Base-by-base conservation (phyloP, 2,797 vertebrate genomes). In the Pempheris klunzingeri region DNA sequence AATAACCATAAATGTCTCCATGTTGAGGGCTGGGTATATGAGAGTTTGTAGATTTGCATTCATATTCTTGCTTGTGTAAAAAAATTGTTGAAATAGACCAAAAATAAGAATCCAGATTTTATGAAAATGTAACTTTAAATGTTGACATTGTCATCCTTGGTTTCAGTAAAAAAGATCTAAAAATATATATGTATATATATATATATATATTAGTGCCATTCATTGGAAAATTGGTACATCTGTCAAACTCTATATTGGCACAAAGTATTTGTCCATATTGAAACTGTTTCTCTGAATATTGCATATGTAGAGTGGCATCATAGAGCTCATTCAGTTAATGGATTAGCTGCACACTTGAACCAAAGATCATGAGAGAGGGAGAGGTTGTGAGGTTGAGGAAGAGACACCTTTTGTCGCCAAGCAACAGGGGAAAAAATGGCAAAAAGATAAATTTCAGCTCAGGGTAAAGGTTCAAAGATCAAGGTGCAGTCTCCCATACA, bases 401-500 rank as follows among this genome's bases (percentile, higher is more conserved):
- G 52, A 78, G 66, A 86, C 65, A 81, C 77, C 69, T 87, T 87
- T 83, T 84, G 87, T 87, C 80, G 78, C 81, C 71, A 63, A 84
- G 87, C 88, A 88, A 85, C 80, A 81, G 44, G 17, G 20, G 50
- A 9, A 59, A 85, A 92, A 85, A 86, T 41, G 66, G 81, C 59
- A 84, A 90, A 94, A 94, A 95, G 93, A 91, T 92, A 94, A 92
- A 95, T 91, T 87, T 87, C 91, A 93, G 90, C 75, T 1, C 30
- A 83, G 95, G 96, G 94, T 93, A 95, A 95, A 92, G 95, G 97
- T 96, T 97, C 95, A 97, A 92, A 95, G 97, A 96, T 97, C 96
- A 95, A 94, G 96, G 97, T 96, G 96, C 96, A 96, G 87, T 92
- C 84, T 83, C 73, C 88, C 91, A 96, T 95, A 93, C 96, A 95